phyloP scores from a whole-genome alignment of 1,140 invertebrate genomes.

The Sinonovacula constricta region DNA sequence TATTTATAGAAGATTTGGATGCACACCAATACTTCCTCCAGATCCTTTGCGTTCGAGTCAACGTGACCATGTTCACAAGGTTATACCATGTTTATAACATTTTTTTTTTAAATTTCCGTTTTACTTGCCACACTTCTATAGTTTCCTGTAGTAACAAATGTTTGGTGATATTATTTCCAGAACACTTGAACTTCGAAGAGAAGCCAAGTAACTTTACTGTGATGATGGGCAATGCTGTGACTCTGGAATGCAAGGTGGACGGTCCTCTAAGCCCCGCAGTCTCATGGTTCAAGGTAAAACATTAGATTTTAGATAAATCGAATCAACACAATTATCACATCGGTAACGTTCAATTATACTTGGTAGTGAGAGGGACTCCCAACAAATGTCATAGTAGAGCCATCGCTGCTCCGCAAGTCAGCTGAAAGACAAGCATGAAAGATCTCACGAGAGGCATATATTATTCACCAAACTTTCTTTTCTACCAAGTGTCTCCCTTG shows the following conservation, averaged over 20 bases:
- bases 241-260: constrained; percentile 45
- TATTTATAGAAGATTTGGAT: too few species aligned
- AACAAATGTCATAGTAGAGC: background rate
- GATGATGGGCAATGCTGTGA: constrained; percentile 35
- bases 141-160: background rate
- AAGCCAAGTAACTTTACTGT: constrained; percentile 41
- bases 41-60: too few species aligned
- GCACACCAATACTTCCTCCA: too few species aligned
- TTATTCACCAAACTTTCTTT: too few species aligned
- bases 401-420: background rate
- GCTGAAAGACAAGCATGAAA: background rate
- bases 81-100: background rate
- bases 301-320: too few species aligned
- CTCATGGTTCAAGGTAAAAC: constrained; percentile 41
- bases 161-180: constrained; percentile 27
- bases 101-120: background rate
- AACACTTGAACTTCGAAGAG: constrained; percentile 33
- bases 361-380: background rate
- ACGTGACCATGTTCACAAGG: background rate
- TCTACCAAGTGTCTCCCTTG: too few species aligned
- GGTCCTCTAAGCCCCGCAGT: constrained; percentile 36
- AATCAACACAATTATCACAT: too few species aligned
- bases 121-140: background rate
- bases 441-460: background rate
- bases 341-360: too few species aligned